Evolutionary conservation across 2,113 vertebrate species (phyloP), one percentile per base, ranked within the genome.

Genomic region (Bujurquina vittata): DNA sequence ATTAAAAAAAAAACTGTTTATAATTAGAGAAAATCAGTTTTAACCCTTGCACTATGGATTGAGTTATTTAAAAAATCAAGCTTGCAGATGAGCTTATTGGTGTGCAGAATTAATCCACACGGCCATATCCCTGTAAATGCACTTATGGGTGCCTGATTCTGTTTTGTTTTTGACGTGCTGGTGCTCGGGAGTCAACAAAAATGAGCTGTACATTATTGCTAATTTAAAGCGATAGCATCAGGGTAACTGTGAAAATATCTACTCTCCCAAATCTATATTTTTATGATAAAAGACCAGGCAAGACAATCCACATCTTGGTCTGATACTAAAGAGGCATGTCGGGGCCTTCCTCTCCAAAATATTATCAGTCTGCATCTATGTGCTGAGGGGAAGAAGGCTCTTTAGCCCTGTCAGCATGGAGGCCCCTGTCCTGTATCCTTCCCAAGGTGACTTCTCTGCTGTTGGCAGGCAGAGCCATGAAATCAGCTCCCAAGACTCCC

Each of bases 371-470:
- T 86, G 81, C 33, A 20, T 84, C 43, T 56, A 10, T 33, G 43
- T 61, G 49, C 73, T 83, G 69, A 37, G 72, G 61, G 79, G 76
- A 67, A 67, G 49, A 61, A 22, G 52, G 65, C 75, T 80, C 54
- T 93, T 94, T 84, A 88, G 92, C 84, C 60, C 79, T 1, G 80
- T 94, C 92, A 94, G 92, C 93, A 92, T 1, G 35, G 61, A 54
- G 54, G 85, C 90, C 67, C 72, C 62, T 55, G 85, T 86, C 88
- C 84, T 74, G 82, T 33, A 67, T 92, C 81, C 54, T 54, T 87
- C 86, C 88, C 94, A 94, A 94, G 93, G 92, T 94, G 91, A 94
- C 92, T 92, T 79, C 77, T 83, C 61, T 89, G 85, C 90, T 93
- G 89, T 86, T 91, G 89, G 88, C 87, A 91, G 89, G 88, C 89